Evolutionary conservation across 2,797 vertebrate genomes (phyloP).

Genomic region (Choloepus didactylus): DNA sequence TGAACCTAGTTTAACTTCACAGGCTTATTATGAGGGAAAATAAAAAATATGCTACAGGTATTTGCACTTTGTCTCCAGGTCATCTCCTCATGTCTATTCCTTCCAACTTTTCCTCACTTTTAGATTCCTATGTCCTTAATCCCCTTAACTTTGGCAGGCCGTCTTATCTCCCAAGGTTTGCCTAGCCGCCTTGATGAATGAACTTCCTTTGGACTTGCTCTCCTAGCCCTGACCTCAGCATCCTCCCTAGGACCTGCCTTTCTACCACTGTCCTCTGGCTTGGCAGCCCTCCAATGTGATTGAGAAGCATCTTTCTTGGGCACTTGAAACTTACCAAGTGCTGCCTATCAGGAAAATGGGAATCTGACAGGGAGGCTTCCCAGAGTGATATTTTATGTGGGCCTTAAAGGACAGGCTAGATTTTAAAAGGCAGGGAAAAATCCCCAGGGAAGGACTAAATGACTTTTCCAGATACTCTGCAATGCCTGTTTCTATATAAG

Average conservation of each 20-base stretch:
- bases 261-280: not conserved
- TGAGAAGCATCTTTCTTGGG: not conserved
- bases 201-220: not conserved
- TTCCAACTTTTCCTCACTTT: not conserved
- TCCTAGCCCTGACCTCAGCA: not conserved
- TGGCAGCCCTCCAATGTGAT: not conserved
- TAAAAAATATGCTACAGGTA: not conserved
- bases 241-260: not conserved
- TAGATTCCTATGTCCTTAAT: not conserved
- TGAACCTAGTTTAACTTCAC: not conserved
- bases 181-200: not conserved
- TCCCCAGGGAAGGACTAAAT: conserved; percentile 52
- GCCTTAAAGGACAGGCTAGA: conserved; percentile 37
- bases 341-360: conserved; percentile 29
- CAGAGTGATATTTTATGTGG: conserved; percentile 42
- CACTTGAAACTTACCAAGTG: conserved; percentile 16
- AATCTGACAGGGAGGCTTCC: conserved; percentile 27
- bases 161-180: not conserved
- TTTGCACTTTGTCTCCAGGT: not conserved
- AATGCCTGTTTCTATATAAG: not conserved
- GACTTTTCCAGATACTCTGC: conserved; percentile 68
- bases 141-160: not conserved
- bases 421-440: conserved; percentile 58
- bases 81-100: not conserved
- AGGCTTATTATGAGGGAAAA: not conserved